phyloP scores from a whole-genome alignment of 2,113 vertebrate genomes.

The Poicephalus meyeri region DNA sequence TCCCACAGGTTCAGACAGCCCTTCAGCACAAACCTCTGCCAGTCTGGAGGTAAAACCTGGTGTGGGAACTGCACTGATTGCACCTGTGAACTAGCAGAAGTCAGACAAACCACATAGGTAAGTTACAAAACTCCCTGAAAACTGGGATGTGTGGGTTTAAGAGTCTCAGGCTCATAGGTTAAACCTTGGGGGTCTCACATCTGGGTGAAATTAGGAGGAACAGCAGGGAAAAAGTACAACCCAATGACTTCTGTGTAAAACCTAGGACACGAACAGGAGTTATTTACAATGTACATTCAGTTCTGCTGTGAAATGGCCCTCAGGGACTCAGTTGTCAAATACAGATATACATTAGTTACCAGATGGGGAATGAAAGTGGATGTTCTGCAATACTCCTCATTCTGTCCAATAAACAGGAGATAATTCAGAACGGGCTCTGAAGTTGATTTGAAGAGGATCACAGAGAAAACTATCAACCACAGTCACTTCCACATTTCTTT shows the following conservation, averaged over 20 bases:
- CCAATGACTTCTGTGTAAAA: not conserved
- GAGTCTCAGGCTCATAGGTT: not conserved
- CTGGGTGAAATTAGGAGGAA: not conserved
- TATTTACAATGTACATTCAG: not conserved
- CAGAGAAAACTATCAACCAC: not conserved
- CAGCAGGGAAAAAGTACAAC: not conserved
- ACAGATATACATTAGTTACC: not conserved
- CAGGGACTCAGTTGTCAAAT: not conserved
- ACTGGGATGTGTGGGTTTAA: not conserved
- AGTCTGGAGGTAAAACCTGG: not conserved
- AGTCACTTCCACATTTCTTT: not conserved
- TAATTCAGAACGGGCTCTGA: not conserved
- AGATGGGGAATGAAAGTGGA: not conserved
- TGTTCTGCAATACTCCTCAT: not conserved
- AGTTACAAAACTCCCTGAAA: not conserved
- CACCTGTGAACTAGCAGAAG: not conserved
- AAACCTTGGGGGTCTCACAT: not conserved
- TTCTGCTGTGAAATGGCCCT: not conserved
- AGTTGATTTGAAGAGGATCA: not conserved
- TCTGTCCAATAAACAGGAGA: not conserved
- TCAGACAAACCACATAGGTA: not conserved
- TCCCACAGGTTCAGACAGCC: not conserved
- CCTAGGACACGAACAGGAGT: not conserved
- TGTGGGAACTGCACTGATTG: not conserved
- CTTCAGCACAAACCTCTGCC: not conserved